phyloP scores from a whole-genome alignment of 2,888 invertebrate genomes.

The Amiota minor region DNA sequence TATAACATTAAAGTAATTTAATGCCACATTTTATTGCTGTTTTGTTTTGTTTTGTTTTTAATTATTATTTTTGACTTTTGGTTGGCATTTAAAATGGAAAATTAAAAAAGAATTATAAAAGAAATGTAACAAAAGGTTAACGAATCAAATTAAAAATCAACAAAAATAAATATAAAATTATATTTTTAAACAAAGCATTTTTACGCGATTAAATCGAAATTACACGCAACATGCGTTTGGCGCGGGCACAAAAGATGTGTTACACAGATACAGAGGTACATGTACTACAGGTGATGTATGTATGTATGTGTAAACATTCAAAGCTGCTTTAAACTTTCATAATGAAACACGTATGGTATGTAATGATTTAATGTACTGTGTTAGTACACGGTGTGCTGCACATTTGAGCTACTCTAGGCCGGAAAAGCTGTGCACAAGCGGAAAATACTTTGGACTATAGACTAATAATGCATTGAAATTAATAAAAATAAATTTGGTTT shows the following conservation, averaged over 20 bases:
- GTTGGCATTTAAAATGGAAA: slow-evolving; percentile 35
- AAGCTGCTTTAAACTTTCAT: slow-evolving; percentile 1
- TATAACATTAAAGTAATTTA: slow-evolving; percentile 61
- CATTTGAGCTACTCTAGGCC: slow-evolving; percentile 42
- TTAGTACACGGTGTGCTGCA: slow-evolving; percentile 21
- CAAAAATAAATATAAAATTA: slow-evolving; percentile 48
- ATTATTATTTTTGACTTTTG: neutral
- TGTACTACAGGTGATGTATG: slow-evolving; percentile 29
- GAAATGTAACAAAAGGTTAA: slow-evolving; percentile 66
- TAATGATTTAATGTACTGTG: no score
- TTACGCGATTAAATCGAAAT: slow-evolving; percentile 70
- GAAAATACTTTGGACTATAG: slow-evolving; percentile 56
- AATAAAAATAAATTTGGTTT: no score
- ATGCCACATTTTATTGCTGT: slow-evolving; percentile 67
- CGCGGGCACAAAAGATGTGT: slow-evolving; percentile 12
- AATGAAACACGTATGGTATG: slow-evolving; percentile 50
- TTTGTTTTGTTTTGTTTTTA: slow-evolving; percentile 60
- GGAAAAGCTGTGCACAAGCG: slow-evolving; percentile 67
- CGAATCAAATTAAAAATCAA: slow-evolving; percentile 63
- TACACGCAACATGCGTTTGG: slow-evolving; percentile 71
- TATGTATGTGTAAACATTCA: neutral
- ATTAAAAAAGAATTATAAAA: slow-evolving; percentile 39
- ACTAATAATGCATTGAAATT: neutral
- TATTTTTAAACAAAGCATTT: slow-evolving; percentile 67
- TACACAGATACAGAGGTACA: slow-evolving; percentile 19